phyloP scores from a whole-genome alignment of 2,113 vertebrate species.

The Sialia sialis region DNA sequence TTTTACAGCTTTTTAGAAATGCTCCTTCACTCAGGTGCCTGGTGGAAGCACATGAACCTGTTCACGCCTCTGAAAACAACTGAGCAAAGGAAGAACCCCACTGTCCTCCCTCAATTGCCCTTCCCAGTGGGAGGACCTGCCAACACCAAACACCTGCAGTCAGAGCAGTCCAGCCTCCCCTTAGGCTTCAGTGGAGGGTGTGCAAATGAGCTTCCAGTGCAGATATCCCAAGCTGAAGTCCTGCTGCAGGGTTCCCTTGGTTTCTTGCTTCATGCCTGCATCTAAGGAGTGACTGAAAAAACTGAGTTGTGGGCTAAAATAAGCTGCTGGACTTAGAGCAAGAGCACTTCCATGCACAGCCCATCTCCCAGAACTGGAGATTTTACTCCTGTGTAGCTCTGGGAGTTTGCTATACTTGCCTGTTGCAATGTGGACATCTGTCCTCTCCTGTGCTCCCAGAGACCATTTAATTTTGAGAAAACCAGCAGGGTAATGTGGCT shows the following conservation, averaged over 20 bases:
- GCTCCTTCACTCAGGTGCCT: not conserved
- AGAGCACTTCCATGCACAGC: not conserved
- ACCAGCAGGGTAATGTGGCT: not conserved
- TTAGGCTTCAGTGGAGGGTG: not conserved
- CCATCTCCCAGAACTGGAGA: not conserved
- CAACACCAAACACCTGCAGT: not conserved
- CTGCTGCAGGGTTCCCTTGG: not conserved
- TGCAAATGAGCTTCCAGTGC: not conserved
- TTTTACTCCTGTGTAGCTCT: not conserved
- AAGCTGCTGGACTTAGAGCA: not conserved
- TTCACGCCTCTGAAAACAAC: not conserved
- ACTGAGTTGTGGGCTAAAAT: not conserved
- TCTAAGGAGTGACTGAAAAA: not conserved
- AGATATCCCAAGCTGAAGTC: not conserved
- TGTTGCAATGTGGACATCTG: not conserved
- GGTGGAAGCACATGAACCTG: not conserved
- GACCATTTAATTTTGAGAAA: not conserved
- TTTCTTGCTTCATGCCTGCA: not conserved
- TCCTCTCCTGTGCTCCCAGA: not conserved
- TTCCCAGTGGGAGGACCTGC: not conserved
- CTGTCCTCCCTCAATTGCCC: not conserved
- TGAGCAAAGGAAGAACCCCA: not conserved
- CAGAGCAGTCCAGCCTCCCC: not conserved
- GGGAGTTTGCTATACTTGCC: rapidly evolving
- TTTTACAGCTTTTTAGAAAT: not conserved